A percentile compares a stretch with the other conserved stretches of the same genome.
Evolutionary conservation across 1,140 invertebrate species (phyloP).

Genomic region (Trichonephila clavata): DNA sequence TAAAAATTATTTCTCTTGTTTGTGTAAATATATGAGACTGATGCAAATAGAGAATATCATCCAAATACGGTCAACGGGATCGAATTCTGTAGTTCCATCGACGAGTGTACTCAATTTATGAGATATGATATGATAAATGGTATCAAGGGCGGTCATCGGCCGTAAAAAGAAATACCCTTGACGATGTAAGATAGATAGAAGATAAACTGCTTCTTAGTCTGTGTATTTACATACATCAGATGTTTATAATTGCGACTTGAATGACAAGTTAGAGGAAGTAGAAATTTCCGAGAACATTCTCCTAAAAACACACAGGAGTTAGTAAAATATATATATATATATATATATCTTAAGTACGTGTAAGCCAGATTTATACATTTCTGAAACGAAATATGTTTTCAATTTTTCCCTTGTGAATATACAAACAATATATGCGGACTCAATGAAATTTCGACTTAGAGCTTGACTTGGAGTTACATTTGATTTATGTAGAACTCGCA

Average conservation of each 20-base stretch:
- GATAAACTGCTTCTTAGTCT: not conserved
- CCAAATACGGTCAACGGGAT: not conserved
- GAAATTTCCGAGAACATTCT: slow-evolving; percentile 1
- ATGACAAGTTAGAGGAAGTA: not conserved
- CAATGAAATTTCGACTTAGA: no score
- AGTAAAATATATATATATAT: not conserved
- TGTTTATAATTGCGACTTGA: not conserved
- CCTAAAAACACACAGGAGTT: not conserved
- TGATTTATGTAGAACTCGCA: no score
- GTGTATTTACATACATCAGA: not conserved
- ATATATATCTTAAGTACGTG: no score
- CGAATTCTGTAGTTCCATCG: not conserved
- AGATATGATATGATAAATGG: not conserved
- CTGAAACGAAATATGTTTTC: no score
- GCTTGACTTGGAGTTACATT: no score
- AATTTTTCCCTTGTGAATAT: no score
- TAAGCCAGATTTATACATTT: no score
- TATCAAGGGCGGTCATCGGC: slow-evolving; percentile 28
- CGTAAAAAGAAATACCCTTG: slow-evolving; percentile 19
- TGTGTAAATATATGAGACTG: no score
- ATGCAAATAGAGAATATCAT: not conserved
- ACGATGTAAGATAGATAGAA: not conserved
- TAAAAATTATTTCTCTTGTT: no score
- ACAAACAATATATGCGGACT: no score
- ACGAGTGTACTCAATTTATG: not conserved